Percentiles rank a stretch among this genome's conserved stretches.
These are phyloP conservation scores for Mormyrus proboscirostris DNA, from an alignment of 2,797 vertebrate species.

Conservation along the genomic window DNA sequence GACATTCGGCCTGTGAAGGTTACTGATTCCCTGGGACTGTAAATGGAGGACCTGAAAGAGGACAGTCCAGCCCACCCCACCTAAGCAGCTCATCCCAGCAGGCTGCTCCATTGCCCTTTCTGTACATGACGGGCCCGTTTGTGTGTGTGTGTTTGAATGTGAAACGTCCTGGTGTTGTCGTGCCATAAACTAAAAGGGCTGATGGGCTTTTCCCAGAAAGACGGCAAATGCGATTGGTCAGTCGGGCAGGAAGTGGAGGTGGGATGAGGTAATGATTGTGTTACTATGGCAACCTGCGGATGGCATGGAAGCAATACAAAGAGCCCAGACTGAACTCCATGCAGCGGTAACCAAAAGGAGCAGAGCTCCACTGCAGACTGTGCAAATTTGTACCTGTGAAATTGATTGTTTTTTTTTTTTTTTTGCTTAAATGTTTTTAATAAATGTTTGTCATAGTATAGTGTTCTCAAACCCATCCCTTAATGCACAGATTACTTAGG, in stretches of 20 bases:
- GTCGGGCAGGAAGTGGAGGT: not conserved
- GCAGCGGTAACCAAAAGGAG: slow-evolving; percentile 40
- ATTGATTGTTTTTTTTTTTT: not conserved
- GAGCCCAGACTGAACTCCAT: not conserved
- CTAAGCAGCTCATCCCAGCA: not conserved
- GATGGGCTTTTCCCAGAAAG: not conserved
- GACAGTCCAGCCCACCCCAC: not conserved
- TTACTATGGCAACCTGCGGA: not conserved
- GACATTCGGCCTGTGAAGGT: not conserved
- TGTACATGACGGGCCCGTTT: not conserved
- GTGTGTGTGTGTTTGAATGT: not conserved
- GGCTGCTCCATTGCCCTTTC: not conserved
- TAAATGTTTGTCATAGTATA: slow-evolving; percentile 23
- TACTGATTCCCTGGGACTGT: not conserved
- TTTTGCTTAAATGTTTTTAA: slow-evolving; percentile 32
- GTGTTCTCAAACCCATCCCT: not conserved
- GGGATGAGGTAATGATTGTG: not conserved
- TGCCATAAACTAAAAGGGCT: not conserved
- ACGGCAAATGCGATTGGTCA: not conserved
- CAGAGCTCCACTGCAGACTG: slow-evolving; percentile 43
- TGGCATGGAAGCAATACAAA: not conserved
- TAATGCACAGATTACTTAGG: not conserved
- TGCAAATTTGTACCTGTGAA: slow-evolving; percentile 4
- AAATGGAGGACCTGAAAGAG: not conserved
- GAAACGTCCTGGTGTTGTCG: not conserved